Percentiles rank a stretch among this genome's conserved stretches.
These are phyloP conservation scores for Moxostoma hubbsi DNA, from an alignment of 2,797 vertebrate species.

Conservation along the genomic window DNA sequence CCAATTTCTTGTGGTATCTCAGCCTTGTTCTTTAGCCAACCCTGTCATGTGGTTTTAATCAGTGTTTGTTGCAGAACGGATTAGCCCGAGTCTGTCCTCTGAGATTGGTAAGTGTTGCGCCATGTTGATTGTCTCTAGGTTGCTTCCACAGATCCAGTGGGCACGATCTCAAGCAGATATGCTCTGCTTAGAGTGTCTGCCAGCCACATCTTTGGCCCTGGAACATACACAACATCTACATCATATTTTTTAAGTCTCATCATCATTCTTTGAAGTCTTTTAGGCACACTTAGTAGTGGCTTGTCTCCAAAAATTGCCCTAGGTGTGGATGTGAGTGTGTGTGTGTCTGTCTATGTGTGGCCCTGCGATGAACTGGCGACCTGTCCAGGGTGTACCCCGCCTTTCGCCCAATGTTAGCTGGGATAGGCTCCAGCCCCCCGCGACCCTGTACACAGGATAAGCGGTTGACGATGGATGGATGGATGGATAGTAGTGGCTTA, in stretches of 20 bases:
- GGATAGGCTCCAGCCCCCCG: too few relatives aligned
- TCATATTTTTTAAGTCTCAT: conserved; percentile 41
- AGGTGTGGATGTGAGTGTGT: too few relatives aligned
- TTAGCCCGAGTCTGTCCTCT: not conserved
- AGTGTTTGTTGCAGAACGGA: conserved; percentile 13
- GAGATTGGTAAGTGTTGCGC: conserved; percentile 40
- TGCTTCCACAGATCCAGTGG: conserved; percentile 24
- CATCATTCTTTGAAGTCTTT: conserved; percentile 43
- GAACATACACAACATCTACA: conserved; percentile 27
- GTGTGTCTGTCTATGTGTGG: too few relatives aligned
- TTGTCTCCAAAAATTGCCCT: too few relatives aligned
- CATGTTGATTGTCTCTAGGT: conserved; percentile 48
- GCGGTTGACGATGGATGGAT: too few relatives aligned
- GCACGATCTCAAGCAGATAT: conserved; percentile 1
- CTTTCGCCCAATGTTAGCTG: too few relatives aligned
- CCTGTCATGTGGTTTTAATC: not conserved
- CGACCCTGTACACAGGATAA: too few relatives aligned
- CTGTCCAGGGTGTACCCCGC: too few relatives aligned
- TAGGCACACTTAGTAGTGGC: conserved; percentile 28
- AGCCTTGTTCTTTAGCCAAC: conserved; percentile 32
- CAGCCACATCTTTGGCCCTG: conserved; percentile 10
- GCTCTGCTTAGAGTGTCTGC: conserved; percentile 17
- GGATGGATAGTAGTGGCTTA: conserved; percentile 10
- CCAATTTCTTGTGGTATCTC: conserved; percentile 20
- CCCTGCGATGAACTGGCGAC: too few relatives aligned